Evolutionary conservation across 2,797 vertebrate species (phyloP).

Genomic region (Tympanoctomys barrerae): DNA sequence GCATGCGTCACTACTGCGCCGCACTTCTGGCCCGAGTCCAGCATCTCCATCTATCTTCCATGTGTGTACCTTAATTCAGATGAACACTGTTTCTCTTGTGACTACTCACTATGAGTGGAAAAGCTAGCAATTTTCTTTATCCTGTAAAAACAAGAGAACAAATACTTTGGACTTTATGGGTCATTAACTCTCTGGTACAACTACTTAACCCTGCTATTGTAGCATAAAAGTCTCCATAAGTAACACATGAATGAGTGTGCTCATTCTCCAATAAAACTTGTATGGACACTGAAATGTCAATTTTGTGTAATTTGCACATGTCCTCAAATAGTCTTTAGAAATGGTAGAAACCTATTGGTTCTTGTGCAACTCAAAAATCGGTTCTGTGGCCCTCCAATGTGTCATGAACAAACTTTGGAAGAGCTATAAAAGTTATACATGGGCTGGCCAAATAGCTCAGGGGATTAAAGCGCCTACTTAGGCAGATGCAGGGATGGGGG

Average conservation of each 20-base stretch:
- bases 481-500: too few species aligned
- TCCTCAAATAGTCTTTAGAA: conserved; percentile 4
- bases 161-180: conserved; percentile 35
- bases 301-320: neutral
- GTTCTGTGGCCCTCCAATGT: neutral
- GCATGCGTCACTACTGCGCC: neutral
- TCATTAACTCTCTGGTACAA: neutral
- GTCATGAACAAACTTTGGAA: neutral
- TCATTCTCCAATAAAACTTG: neutral
- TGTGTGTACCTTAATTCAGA: neutral
- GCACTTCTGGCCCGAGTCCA: neutral
- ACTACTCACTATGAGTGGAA: neutral
- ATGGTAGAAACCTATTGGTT: neutral
- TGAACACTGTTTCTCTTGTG: neutral
- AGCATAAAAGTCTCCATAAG: neutral
- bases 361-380: neutral
- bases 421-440: neutral
- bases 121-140: neutral
- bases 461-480: too few species aligned
- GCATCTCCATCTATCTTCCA: neutral
- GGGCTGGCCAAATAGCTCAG: too few species aligned
- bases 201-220: neutral
- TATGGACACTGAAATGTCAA: neutral
- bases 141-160: neutral
- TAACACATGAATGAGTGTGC: neutral